Base-by-base conservation (phyloP, 2,888 invertebrate genomes). In the Phymatocera aterrima region DNA sequence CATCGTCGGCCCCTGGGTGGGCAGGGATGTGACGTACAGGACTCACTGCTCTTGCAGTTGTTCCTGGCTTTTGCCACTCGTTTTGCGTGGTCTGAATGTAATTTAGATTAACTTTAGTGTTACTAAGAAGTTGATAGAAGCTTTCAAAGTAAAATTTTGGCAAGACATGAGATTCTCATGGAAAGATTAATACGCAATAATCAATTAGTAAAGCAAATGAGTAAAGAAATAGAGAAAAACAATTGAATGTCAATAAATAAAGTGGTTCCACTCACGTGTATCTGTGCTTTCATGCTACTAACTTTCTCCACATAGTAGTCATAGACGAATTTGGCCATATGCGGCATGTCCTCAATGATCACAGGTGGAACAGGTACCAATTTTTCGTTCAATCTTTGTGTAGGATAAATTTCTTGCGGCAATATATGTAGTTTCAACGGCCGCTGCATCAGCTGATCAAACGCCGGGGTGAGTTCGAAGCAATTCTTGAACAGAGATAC, bases 301-400 rank as follows among this genome's bases (percentile, higher is more conserved):
- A 97, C 94, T 87, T 95, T 94, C 75, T 94, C 93, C 87, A 96
- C 93, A 90, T 99, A 99, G 91, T 97, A 95, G 86, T 98, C 96
- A 91, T 97, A 98, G 0, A 99, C 99, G 91, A 97, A 98, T 87
- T 97, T 95, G 0, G 98, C 97, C 96, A 99, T 98, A 87, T 98
- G 96, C 1, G 97, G 94, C 97, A 99, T 98, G 90, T 97, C 96
- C 81, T 94, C 92, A 21, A 96, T 94, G 54, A 94, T 91, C 86
- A 96, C 92, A 4, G 94, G 92, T 34, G 92, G 90, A 64, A 86
- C 87, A 0, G 87, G 86, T 0, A 92, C 92, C 81, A 90, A 92
- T 2, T 88, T 86, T 43, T 89, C 88, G 28, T 92, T 90, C 0
- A 90, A 87, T 78, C 97, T 92, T 87, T 94, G 92, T 54, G 95